These are phyloP conservation scores for Ceriagrion tenellum DNA, from an alignment of 2,888 invertebrate species.

Conservation along the genomic window DNA sequence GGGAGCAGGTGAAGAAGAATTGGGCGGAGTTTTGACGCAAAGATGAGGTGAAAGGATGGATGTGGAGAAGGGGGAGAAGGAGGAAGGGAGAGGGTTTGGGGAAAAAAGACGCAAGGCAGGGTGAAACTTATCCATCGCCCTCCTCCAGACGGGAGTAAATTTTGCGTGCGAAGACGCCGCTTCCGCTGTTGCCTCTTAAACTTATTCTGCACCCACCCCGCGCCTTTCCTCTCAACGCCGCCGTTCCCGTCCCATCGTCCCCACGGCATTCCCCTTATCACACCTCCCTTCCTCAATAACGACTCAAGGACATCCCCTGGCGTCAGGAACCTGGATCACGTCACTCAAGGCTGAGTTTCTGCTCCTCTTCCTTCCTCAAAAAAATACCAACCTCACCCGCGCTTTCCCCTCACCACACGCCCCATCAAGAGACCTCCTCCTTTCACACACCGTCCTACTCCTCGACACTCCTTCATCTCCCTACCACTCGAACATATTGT, in stretches of 20 bases:
- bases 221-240: not conserved
- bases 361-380: conserved; percentile 17
- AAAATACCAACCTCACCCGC: not conserved
- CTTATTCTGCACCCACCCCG: not conserved
- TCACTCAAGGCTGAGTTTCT: conserved; percentile 52
- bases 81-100: not conserved
- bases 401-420: not conserved
- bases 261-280: not conserved
- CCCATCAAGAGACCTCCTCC: not conserved
- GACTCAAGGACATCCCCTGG: conserved; percentile 56
- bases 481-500: not conserved
- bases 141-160: conserved; percentile 16
- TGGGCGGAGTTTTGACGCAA: not conserved
- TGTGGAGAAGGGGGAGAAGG: not conserved
- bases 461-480: not conserved
- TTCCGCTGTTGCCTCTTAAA: conserved; percentile 23
- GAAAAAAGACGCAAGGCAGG: not conserved
- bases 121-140: not conserved
- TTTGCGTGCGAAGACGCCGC: conserved; percentile 33
- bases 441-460: not conserved
- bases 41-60: not conserved
- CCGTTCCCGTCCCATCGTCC: too few relatives aligned
- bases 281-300: conserved; percentile 38
- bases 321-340: conserved; percentile 60
- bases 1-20: conserved; percentile 10